phyloP scores from a whole-genome alignment of 2,797 vertebrate species.

The Erethizon dorsatum region DNA sequence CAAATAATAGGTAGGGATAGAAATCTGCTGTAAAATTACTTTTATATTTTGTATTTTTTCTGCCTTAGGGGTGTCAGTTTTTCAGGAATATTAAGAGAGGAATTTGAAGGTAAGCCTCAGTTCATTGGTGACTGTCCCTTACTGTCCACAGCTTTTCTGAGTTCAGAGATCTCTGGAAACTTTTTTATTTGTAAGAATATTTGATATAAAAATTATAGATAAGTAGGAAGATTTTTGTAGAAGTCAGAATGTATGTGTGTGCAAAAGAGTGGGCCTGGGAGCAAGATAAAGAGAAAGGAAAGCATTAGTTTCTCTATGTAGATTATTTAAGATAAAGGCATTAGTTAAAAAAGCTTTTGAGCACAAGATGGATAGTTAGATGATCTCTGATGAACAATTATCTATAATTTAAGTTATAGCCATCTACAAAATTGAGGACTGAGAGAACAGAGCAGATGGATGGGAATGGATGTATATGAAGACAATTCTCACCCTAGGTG shows the following conservation, averaged over 20 bases:
- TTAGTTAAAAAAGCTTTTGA: neutral
- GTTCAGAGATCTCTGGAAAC: neutral
- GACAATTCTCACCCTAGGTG: neutral
- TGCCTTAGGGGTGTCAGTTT: neutral
- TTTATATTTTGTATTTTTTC: neutral
- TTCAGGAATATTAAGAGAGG: neutral
- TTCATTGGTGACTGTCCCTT: neutral
- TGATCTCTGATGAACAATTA: neutral
- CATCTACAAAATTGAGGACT: neutral
- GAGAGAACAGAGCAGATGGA: neutral
- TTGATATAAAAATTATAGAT: slow-evolving; percentile 1
- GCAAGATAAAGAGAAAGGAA: neutral
- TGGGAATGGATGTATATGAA: neutral
- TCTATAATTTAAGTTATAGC: neutral
- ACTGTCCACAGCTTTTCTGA: neutral
- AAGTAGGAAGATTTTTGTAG: neutral
- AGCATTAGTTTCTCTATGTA: neutral
- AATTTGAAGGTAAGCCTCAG: neutral
- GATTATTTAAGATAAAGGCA: neutral
- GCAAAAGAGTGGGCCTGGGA: neutral
- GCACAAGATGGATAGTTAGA: neutral
- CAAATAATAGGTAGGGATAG: neutral
- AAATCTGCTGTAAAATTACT: neutral
- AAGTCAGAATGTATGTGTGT: neutral
- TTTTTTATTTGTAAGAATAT: neutral